Percentiles rank a stretch among this genome's conserved stretches.
Evolutionary conservation across 2,113 vertebrate species (phyloP).

Genomic region (Toxostoma redivivum): DNA sequence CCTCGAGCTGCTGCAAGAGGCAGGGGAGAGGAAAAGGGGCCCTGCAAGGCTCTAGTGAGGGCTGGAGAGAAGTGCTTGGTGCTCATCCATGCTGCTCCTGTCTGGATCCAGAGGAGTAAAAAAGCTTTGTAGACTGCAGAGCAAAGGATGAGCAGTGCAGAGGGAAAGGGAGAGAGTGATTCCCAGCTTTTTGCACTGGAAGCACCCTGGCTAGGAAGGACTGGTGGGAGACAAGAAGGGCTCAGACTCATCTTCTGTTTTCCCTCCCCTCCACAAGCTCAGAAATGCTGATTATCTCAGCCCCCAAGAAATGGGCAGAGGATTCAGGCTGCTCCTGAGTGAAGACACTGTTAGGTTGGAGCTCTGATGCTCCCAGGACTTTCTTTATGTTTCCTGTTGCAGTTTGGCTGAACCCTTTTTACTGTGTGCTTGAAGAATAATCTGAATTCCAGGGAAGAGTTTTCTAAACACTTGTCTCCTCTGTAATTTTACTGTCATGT

Average conservation of each 20-base stretch:
- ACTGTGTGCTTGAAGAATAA: constrained; percentile 18
- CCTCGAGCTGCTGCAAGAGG: background rate
- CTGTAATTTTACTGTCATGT: constrained; percentile 74
- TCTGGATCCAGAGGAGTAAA: background rate
- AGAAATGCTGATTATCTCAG: background rate
- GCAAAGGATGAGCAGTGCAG: background rate
- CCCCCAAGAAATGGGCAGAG: background rate
- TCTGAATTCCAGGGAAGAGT: constrained; percentile 48
- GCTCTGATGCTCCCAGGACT: background rate
- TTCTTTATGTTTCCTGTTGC: rapidly evolving
- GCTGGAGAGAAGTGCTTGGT: background rate
- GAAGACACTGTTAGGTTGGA: background rate
- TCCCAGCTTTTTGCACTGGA: rapidly evolving
- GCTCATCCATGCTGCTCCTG: background rate
- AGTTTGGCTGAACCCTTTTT: background rate
- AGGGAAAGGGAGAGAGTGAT: background rate
- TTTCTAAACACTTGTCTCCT: constrained; percentile 64
- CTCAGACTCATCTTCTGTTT: background rate
- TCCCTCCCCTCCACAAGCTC: background rate
- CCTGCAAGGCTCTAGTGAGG: background rate
- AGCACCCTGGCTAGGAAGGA: rapidly evolving
- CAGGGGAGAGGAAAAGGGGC: background rate
- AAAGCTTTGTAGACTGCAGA: background rate
- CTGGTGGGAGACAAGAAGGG: background rate
- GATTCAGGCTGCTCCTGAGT: background rate